Percentiles rank a stretch among this genome's conserved stretches.
phyloP scores from a whole-genome alignment of 1,140 invertebrate species.

The Scylla paramamosain region DNA sequence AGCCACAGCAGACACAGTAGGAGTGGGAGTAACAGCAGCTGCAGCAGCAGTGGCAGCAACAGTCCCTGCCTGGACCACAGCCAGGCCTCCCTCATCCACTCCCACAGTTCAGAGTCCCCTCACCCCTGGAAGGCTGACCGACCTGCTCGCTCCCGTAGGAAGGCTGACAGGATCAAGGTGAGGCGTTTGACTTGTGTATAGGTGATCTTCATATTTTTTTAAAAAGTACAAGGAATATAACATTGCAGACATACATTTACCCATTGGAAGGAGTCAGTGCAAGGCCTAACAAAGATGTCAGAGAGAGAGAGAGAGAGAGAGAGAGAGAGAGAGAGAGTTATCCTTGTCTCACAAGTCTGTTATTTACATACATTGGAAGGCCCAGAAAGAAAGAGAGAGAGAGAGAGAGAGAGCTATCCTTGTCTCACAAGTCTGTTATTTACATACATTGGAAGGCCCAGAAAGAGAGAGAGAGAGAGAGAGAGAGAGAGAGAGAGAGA shows the following conservation, averaged over 20 bases:
- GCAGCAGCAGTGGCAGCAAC: conserved; percentile 68
- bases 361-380: too few relatives aligned
- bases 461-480: too few relatives aligned
- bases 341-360: too few relatives aligned
- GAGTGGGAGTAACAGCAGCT: conserved; percentile 63
- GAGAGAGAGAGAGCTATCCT: too few relatives aligned
- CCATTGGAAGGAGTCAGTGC: too few relatives aligned
- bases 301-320: too few relatives aligned
- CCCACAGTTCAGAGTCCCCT: conserved; percentile 58
- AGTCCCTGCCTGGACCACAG: conserved; percentile 66
- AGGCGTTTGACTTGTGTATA: not conserved
- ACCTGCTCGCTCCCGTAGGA: conserved; percentile 42
- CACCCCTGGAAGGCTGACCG: conserved; percentile 49
- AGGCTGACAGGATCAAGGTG: conserved; percentile 64
- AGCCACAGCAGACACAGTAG: conserved; percentile 50
- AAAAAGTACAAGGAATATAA: not conserved
- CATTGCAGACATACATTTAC: not conserved
- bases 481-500: too few relatives aligned
- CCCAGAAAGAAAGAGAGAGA: too few relatives aligned
- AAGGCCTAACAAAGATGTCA: too few relatives aligned
- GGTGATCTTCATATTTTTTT: not conserved
- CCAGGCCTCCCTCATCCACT: conserved; percentile 70
- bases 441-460: too few relatives aligned
- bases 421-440: too few relatives aligned
- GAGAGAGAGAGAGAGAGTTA: too few relatives aligned